Conservation (phyloP, 1,140 invertebrate species). For the Dendrolimus punctatus region DNA sequence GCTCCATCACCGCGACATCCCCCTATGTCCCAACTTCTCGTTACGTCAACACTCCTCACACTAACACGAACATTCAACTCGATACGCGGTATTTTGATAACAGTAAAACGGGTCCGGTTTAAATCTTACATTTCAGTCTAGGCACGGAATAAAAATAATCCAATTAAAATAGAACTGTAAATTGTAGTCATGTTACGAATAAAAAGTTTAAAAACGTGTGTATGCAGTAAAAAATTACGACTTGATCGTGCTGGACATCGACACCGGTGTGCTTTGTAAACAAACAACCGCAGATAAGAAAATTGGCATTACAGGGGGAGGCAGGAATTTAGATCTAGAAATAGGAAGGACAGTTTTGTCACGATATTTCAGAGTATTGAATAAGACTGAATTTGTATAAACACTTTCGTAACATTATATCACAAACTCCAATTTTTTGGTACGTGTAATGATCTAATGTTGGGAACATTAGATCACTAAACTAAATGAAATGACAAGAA, state of each 20-base stretch:
- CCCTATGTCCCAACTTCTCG: constrained; percentile 15
- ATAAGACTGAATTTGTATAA: neutral
- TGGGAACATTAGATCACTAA: constrained; percentile 5
- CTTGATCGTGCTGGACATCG: constrained; percentile 13
- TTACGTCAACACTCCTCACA: constrained; percentile 21
- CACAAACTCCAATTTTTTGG: neutral
- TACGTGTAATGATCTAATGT: constrained; percentile 1
- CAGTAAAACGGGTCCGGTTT: constrained; percentile 1
- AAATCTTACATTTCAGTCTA: too few relatives aligned
- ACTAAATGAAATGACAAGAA: constrained; percentile 13
- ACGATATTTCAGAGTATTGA: constrained; percentile 2
- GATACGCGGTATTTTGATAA: constrained; percentile 42
- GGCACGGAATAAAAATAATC: too few relatives aligned
- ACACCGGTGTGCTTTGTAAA: constrained; percentile 27
- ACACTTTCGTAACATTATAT: neutral
- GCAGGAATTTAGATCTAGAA: constrained; percentile 14
- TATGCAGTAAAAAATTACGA: constrained; percentile 22
- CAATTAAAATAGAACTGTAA: too few relatives aligned
- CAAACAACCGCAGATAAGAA: constrained; percentile 34
- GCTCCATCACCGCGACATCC: constrained; percentile 50
- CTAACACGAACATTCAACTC: constrained; percentile 54
- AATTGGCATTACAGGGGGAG: constrained; percentile 23
- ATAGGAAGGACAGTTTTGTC: constrained; percentile 1
- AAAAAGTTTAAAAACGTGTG: too few relatives aligned
- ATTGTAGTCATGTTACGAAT: too few relatives aligned